Conservation (phyloP, 1,140 invertebrate genomes). For the Brachionus plicatilis region DNA sequence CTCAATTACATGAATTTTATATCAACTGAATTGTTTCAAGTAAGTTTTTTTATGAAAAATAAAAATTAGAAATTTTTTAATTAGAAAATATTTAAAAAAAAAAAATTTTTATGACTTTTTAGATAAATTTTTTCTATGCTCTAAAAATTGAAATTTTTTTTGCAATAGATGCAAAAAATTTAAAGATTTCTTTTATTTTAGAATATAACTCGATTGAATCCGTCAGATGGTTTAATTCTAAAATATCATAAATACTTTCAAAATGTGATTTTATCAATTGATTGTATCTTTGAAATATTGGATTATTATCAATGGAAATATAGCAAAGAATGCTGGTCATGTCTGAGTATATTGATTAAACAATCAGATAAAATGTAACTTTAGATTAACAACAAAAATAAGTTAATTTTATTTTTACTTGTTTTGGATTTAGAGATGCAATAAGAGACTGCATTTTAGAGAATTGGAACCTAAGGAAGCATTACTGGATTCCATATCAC, state of each 20-base stretch:
- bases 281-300: slow-evolving; percentile 29
- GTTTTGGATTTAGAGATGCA: neutral
- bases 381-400: neutral
- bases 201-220: neutral
- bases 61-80: neutral
- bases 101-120: neutral
- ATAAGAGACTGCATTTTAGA: slow-evolving; percentile 32
- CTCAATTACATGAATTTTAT: neutral
- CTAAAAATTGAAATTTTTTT: too few species aligned
- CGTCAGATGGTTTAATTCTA: slow-evolving; percentile 3
- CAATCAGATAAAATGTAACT: neutral
- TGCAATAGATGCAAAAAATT: neutral
- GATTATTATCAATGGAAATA: slow-evolving; percentile 38
- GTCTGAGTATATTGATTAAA: neutral
- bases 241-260: slow-evolving; percentile 24
- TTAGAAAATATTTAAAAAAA: neutral
- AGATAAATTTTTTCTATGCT: too few species aligned
- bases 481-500: slow-evolving; percentile 36
- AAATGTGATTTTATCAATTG: neutral
- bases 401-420: neutral
- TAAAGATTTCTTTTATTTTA: neutral
- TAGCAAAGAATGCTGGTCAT: slow-evolving; percentile 31
- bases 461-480: slow-evolving; percentile 18
- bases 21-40: slow-evolving; percentile 9
- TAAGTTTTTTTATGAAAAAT: neutral